Evolutionary conservation across 2,888 invertebrate genomes (phyloP).

Genomic region (Suillia variegata): DNA sequence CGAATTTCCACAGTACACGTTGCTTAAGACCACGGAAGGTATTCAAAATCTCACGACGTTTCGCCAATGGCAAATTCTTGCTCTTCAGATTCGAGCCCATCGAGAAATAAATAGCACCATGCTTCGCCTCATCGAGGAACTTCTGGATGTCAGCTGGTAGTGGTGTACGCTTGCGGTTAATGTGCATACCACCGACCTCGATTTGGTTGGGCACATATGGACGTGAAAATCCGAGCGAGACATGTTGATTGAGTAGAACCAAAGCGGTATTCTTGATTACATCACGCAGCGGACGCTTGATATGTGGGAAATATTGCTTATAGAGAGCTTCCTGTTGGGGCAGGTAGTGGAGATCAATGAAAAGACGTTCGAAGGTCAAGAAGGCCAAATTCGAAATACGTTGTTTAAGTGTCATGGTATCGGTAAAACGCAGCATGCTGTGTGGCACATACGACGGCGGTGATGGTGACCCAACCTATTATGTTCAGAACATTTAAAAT

Average conservation of each 20-base stretch:
- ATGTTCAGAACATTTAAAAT: too few relatives aligned
- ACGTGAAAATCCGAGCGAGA: slow-evolving; percentile 52
- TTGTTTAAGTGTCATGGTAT: slow-evolving; percentile 56
- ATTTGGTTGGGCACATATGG: slow-evolving; percentile 60
- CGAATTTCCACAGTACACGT: slow-evolving; percentile 62
- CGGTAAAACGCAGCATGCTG: slow-evolving; percentile 44
- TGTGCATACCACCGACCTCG: slow-evolving; percentile 60
- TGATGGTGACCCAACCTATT: slow-evolving; percentile 48
- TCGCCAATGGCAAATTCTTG: slow-evolving; percentile 42
- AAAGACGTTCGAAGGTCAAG: slow-evolving; percentile 38
- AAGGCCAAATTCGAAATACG: slow-evolving; percentile 53
- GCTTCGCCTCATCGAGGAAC: slow-evolving; percentile 57
- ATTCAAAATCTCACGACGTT: slow-evolving; percentile 41
- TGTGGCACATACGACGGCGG: slow-evolving; percentile 56
- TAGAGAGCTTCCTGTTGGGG: slow-evolving; percentile 50
- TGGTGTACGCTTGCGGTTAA: slow-evolving; percentile 48
- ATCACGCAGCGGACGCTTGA: slow-evolving; percentile 41
- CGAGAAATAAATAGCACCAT: slow-evolving; percentile 63
- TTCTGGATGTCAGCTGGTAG: slow-evolving; percentile 54
- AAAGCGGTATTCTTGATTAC: slow-evolving; percentile 47
- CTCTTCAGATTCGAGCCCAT: slow-evolving; percentile 61
- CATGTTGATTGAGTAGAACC: slow-evolving; percentile 56
- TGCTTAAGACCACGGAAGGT: slow-evolving; percentile 54
- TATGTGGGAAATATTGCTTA: slow-evolving; percentile 44
- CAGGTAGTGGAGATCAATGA: slow-evolving; percentile 42